phyloP scores from a whole-genome alignment of 2,797 vertebrate species.

The Sebastes kiyomatsui region DNA sequence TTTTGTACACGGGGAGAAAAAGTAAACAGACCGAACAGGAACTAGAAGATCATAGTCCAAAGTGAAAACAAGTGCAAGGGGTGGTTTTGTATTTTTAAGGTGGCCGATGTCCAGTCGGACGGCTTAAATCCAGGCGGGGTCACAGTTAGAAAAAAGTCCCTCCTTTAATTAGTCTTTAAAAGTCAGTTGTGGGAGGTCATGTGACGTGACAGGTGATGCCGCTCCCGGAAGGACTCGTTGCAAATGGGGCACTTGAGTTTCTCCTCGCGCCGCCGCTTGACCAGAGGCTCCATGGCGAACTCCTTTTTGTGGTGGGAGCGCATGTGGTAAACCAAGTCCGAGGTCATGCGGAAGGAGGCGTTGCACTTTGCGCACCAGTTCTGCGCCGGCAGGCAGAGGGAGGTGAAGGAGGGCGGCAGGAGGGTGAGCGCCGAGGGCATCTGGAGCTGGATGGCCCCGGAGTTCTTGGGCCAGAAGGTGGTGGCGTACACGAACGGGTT shows the following conservation, averaged over 20 bases:
- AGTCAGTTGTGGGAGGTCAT: slow-evolving; percentile 98
- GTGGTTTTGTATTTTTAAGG: slow-evolving; percentile 29
- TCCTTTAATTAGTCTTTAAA: neutral
- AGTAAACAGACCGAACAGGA: slow-evolving; percentile 41
- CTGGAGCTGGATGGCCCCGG: slow-evolving; percentile 91
- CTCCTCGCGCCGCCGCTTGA: slow-evolving; percentile 94
- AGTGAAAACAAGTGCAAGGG: slow-evolving; percentile 89
- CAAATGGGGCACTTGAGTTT: slow-evolving; percentile 98
- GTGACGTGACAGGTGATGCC: slow-evolving; percentile 97
- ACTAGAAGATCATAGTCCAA: slow-evolving; percentile 56
- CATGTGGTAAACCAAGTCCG: slow-evolving; percentile 99
- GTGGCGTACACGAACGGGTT: slow-evolving; percentile 94
- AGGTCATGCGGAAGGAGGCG: slow-evolving; percentile 98
- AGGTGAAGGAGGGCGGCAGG: slow-evolving; percentile 95
- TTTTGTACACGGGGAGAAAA: slow-evolving; percentile 73
- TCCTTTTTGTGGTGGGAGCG: slow-evolving; percentile 98
- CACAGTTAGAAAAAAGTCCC: slow-evolving; percentile 15
- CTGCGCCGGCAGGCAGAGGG: slow-evolving; percentile 95
- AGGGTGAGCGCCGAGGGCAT: slow-evolving; percentile 94
- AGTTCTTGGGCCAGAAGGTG: slow-evolving; percentile 94
- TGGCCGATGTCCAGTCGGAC: slow-evolving; percentile 32
- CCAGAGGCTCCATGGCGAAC: slow-evolving; percentile 92
- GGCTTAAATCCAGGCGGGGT: slow-evolving; percentile 55
- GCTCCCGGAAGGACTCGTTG: slow-evolving; percentile 96
- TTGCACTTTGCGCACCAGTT: slow-evolving; percentile 99